phyloP scores from a whole-genome alignment of 2,113 vertebrate genomes.

The Actenoides hombroni region DNA sequence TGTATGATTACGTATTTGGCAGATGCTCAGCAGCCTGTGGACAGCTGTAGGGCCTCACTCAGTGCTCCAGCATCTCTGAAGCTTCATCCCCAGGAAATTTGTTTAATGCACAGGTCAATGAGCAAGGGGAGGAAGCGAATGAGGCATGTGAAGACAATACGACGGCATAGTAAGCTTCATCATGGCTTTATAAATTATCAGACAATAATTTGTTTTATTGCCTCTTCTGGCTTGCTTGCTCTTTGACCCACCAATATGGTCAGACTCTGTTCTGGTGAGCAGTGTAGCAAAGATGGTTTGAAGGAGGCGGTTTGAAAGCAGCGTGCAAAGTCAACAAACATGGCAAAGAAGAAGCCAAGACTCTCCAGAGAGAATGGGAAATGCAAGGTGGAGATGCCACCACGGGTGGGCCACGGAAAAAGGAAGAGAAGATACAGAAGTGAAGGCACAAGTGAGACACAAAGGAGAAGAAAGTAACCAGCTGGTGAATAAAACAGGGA shows the following conservation, averaged over 20 bases:
- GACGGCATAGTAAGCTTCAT: neutral
- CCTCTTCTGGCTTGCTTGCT: neutral
- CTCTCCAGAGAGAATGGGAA: neutral
- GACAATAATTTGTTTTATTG: neutral
- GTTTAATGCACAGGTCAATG: neutral
- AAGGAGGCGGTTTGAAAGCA: neutral
- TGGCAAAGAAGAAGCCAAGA: neutral
- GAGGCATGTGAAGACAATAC: neutral
- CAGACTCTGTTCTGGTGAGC: neutral
- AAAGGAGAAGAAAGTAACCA: neutral
- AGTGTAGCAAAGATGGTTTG: neutral
- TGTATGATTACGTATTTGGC: accelerated
- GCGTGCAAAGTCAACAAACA: neutral
- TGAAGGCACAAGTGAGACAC: neutral
- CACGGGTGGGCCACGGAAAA: neutral
- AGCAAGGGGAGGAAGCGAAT: neutral
- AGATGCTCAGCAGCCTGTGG: neutral
- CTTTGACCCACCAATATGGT: neutral
- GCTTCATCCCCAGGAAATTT: neutral
- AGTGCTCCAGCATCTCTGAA: neutral
- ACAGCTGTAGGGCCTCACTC: neutral
- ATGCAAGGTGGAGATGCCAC: neutral
- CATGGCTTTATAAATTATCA: neutral
- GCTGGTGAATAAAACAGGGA: neutral
- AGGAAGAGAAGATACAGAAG: neutral